Conservation (phyloP, 2,888 invertebrate species). For the Ectemnius continuus region DNA sequence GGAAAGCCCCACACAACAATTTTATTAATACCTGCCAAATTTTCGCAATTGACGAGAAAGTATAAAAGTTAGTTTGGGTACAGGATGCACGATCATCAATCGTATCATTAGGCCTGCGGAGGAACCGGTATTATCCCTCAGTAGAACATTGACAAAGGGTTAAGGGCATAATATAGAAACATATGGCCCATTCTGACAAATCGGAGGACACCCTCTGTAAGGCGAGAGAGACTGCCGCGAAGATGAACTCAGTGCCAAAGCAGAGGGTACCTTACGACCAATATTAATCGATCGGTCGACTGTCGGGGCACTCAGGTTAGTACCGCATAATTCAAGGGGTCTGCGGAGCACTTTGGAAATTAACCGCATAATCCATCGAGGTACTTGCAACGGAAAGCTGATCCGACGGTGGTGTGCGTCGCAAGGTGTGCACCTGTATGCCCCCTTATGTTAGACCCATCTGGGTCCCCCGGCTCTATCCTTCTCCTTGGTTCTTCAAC, state of each 20-base stretch:
- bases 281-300: slow-evolving; percentile 53
- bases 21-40: too few relatives aligned
- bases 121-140: slow-evolving; percentile 31
- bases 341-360: slow-evolving; percentile 70
- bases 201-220: slow-evolving; percentile 37
- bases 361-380: slow-evolving; percentile 70
- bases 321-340: slow-evolving; percentile 64
- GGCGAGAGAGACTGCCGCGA: slow-evolving; percentile 10
- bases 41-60: too few relatives aligned
- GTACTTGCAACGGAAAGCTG: slow-evolving; percentile 53
- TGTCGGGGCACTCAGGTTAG: slow-evolving; percentile 54
- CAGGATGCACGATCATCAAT: too few relatives aligned
- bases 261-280: slow-evolving; percentile 41
- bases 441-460: not conserved
- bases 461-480: not conserved
- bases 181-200: slow-evolving; percentile 46
- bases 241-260: not conserved
- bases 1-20: too few relatives aligned
- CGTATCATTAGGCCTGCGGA: too few relatives aligned
- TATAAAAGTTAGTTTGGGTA: too few relatives aligned
- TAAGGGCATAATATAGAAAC: slow-evolving; percentile 38
- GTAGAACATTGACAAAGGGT: slow-evolving; percentile 27
- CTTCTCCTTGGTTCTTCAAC: not conserved
- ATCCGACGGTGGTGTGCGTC: slow-evolving; percentile 24
- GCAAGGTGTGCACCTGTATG: slow-evolving; percentile 4